These are phyloP conservation scores for Channa striata DNA, from an alignment of 2,797 vertebrate species.

Conservation along the genomic window DNA sequence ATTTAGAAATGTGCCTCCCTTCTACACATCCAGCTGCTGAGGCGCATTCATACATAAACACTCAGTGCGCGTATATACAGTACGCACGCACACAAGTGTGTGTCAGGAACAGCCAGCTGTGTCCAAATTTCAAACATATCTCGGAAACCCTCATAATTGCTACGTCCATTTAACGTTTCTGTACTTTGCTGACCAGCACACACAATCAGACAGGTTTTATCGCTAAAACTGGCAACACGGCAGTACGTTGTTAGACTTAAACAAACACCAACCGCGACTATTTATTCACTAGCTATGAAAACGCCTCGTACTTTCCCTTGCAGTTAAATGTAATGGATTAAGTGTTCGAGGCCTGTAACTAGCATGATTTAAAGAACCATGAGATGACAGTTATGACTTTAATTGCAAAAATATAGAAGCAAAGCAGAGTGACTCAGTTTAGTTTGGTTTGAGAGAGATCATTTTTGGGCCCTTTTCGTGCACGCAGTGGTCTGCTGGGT, in stretches of 20 bases:
- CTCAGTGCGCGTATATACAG: constrained; percentile 13
- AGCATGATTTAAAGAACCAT: constrained; percentile 60
- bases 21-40: constrained; percentile 43
- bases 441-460: constrained; percentile 39
- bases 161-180: constrained; percentile 66
- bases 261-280: constrained; percentile 65
- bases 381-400: constrained; percentile 47
- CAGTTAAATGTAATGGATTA: constrained; percentile 54
- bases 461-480: constrained; percentile 26
- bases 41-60: constrained; percentile 51
- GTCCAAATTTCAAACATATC: constrained; percentile 78
- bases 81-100: constrained; percentile 38
- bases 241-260: constrained; percentile 64
- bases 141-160: constrained; percentile 78
- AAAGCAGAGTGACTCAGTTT: constrained; percentile 49
- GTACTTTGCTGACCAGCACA: constrained; percentile 72
- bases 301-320: constrained; percentile 51
- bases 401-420: constrained; percentile 45
- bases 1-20: constrained; percentile 78
- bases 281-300: constrained; percentile 70
- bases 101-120: constrained; percentile 65
- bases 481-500: constrained; percentile 41
- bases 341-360: constrained; percentile 51
- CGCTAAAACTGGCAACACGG: constrained; percentile 70
- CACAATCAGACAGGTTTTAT: constrained; percentile 77